phyloP scores from a whole-genome alignment of 2,888 invertebrate species.

The Sminthurinus aureus region DNA sequence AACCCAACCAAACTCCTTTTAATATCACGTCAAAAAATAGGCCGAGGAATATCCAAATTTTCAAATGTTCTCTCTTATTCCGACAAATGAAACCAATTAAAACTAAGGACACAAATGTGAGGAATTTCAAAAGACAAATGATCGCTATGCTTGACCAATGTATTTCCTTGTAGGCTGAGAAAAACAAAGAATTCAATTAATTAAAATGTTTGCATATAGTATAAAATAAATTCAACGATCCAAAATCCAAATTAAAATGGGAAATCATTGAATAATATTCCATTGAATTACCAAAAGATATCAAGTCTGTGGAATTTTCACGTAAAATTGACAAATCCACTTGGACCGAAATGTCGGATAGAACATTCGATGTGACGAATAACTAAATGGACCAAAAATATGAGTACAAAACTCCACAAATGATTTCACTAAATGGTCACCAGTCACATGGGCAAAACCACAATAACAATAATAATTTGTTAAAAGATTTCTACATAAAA shows the following conservation, averaged over 20 bases:
- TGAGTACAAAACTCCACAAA: too few species aligned
- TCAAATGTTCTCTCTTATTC: neutral
- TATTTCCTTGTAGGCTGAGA: neutral
- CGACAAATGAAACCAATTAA: slow-evolving; percentile 11
- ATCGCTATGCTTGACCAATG: neutral
- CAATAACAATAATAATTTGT: neutral
- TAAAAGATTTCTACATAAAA: neutral
- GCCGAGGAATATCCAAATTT: slow-evolving; percentile 4
- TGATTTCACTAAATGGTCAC: too few species aligned
- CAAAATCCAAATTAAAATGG: too few species aligned
- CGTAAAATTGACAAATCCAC: neutral
- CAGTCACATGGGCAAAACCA: too few species aligned
- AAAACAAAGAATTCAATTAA: neutral
- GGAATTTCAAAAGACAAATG: neutral
- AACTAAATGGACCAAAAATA: neutral
- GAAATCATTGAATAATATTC: neutral
- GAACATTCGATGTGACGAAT: neutral
- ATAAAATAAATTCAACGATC: neutral
- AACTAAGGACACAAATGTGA: neutral
- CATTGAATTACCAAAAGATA: slow-evolving; percentile 1
- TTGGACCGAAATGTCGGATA: neutral
- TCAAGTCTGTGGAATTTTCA: neutral
- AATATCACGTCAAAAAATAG: neutral
- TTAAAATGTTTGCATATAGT: neutral
- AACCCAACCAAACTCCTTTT: neutral